phyloP scores from a whole-genome alignment of 2,797 vertebrate species.

The Poeciliopsis infans region DNA sequence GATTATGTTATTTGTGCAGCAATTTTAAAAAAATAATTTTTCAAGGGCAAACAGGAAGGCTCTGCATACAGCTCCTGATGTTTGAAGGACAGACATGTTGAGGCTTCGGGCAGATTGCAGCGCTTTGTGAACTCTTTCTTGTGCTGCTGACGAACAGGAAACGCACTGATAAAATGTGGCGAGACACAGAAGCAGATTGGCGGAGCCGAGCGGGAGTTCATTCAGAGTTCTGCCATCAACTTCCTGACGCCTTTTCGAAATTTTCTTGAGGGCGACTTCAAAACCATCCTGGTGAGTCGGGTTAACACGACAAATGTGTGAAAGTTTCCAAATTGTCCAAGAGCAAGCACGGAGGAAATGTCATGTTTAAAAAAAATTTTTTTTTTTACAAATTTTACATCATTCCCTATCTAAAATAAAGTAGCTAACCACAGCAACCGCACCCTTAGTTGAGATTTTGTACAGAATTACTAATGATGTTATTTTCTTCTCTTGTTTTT shows the following conservation, averaged over 20 bases:
- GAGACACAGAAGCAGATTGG: constrained; percentile 97
- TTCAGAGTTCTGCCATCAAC: constrained; percentile 94
- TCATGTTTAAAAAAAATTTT: no score
- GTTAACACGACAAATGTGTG: neutral
- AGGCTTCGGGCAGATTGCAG: neutral
- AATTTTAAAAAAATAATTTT: neutral
- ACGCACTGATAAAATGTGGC: constrained; percentile 95
- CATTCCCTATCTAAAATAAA: neutral
- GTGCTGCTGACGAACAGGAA: constrained; percentile 81
- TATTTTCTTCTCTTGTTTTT: neutral
- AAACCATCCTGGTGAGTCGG: constrained; percentile 94
- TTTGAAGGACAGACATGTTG: no score
- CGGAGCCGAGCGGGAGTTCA: constrained; percentile 93
- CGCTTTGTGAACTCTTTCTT: neutral
- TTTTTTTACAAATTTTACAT: neutral
- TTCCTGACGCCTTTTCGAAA: constrained; percentile 98
- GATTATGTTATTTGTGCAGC: neutral
- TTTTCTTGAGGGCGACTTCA: constrained; percentile 98
- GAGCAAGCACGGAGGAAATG: neutral
- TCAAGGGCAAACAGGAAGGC: neutral
- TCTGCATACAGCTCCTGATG: neutral
- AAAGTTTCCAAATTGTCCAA: neutral
- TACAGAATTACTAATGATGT: constrained; percentile 2
- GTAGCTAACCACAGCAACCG: neutral
- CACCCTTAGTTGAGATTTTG: neutral